Conservation (phyloP, 2,888 invertebrate species). For the Drosophila stalkeri region DNA sequence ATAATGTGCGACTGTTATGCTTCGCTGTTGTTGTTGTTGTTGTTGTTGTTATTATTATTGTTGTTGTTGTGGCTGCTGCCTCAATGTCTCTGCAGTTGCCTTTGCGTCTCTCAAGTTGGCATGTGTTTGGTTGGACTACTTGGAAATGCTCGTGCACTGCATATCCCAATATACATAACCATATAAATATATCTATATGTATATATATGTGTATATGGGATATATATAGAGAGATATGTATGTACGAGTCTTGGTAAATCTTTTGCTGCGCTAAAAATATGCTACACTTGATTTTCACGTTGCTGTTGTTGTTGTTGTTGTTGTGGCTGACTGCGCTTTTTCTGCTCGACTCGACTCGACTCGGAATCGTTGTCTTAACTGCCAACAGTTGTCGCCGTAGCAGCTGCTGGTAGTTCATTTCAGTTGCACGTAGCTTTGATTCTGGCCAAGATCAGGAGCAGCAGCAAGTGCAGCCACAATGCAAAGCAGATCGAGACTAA, state of each 20-base stretch:
- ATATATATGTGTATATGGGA: not conserved
- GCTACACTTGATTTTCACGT: conserved; percentile 53
- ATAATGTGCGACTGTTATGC: conserved; percentile 35
- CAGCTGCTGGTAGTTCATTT: conserved; percentile 12
- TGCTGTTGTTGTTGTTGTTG: conserved; percentile 5
- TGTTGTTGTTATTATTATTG: conserved; percentile 20
- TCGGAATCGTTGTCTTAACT: conserved; percentile 17
- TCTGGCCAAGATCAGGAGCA: conserved; percentile 50
- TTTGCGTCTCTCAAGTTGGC: conserved; percentile 21
- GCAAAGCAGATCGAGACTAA: conserved; percentile 3
- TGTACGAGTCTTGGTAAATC: conserved; percentile 19
- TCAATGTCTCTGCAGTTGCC: conserved; percentile 56
- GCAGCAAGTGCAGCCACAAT: not conserved
- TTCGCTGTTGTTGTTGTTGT: not conserved
- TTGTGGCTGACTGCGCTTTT: conserved; percentile 31
- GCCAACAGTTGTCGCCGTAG: conserved; percentile 8
- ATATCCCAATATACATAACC: conserved; percentile 3
- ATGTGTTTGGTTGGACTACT: conserved; percentile 38
- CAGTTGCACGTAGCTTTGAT: conserved; percentile 8
- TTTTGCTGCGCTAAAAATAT: conserved; percentile 46
- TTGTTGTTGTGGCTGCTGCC: conserved; percentile 44
- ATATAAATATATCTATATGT: not conserved
- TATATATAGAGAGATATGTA: conserved; percentile 7
- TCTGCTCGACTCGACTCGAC: conserved; percentile 6
- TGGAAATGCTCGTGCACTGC: conserved; percentile 28